A percentile compares a stretch with the other conserved stretches of the same genome.
Conservation (phyloP, 2,797 vertebrate species). For the Fundulus diaphanus region DNA sequence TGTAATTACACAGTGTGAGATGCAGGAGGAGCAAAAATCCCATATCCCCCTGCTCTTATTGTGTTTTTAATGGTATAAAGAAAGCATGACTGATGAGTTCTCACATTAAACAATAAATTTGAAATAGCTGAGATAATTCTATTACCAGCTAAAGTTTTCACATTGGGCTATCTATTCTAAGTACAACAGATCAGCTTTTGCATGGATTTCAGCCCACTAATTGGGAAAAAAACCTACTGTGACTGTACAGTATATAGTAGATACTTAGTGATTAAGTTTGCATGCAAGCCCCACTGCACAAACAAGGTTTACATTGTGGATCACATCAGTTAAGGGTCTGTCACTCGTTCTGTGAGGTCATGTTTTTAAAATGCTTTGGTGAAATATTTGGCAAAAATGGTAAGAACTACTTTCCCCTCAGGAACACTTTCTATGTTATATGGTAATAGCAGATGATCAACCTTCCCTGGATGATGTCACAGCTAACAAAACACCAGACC, state of each 20-base stretch:
- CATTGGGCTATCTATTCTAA: slow-evolving; percentile 16
- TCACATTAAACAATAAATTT: slow-evolving; percentile 64
- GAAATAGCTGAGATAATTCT: slow-evolving; percentile 65
- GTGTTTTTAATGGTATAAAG: slow-evolving; percentile 63
- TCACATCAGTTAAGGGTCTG: neutral
- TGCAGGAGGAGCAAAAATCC: slow-evolving; percentile 43
- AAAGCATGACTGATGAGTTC: slow-evolving; percentile 71
- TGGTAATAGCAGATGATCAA: too few species aligned
- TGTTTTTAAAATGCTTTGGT: neutral
- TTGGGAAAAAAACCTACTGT: neutral
- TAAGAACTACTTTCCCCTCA: too few species aligned
- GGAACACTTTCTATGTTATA: too few species aligned
- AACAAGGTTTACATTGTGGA: neutral
- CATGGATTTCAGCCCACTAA: neutral
- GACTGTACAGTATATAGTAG: neutral
- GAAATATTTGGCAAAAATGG: neutral
- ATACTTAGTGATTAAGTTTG: neutral
- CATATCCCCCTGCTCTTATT: slow-evolving; percentile 45
- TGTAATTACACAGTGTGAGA: slow-evolving; percentile 75
- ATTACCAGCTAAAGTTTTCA: slow-evolving; percentile 58
- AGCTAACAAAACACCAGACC: too few species aligned
- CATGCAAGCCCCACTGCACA: neutral
- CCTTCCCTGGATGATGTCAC: too few species aligned
- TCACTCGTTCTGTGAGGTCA: neutral
- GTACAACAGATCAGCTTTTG: slow-evolving; percentile 24